These are phyloP conservation scores for Mormyrus proboscirostris DNA, from an alignment of 2,797 vertebrate genomes.

Conservation along the genomic window DNA sequence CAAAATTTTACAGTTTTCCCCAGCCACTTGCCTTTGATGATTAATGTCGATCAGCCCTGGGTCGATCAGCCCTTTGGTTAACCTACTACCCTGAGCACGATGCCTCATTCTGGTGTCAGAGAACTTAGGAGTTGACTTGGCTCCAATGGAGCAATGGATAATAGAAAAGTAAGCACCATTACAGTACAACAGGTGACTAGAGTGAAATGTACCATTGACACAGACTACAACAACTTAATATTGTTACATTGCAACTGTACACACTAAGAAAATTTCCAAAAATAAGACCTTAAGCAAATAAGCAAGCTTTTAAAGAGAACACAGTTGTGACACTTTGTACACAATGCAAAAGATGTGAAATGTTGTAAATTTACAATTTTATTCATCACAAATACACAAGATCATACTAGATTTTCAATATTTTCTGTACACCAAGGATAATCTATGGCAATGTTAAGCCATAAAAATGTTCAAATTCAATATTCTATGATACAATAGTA, in stretches of 20 bases:
- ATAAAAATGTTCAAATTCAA: constrained; percentile 31
- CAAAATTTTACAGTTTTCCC: not conserved
- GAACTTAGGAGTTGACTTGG: constrained; percentile 34
- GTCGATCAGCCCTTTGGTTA: not conserved
- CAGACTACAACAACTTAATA: not conserved
- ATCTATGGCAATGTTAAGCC: constrained; percentile 38
- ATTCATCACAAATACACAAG: constrained; percentile 62
- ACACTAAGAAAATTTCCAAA: not conserved
- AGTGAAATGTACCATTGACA: not conserved
- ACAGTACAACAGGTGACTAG: constrained; percentile 14
- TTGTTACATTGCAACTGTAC: not conserved
- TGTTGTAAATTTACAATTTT: constrained; percentile 53
- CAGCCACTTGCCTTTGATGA: constrained; percentile 13
- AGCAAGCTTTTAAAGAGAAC: not conserved
- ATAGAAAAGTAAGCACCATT: constrained; percentile 21
- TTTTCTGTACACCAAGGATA: constrained; percentile 38
- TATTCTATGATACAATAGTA: constrained; percentile 46
- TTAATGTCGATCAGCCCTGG: not conserved
- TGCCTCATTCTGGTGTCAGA: constrained; percentile 21
- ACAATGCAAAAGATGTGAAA: constrained; percentile 42
- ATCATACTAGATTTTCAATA: constrained; percentile 38
- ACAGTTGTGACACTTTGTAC: not conserved
- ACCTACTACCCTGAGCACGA: not conserved
- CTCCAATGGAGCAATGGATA: constrained; percentile 41
- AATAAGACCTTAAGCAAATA: not conserved